A percentile compares a stretch with the other conserved stretches of the same genome.
phyloP scores from a whole-genome alignment of 2,797 vertebrate species.

The Arrhamphus sclerolepis region DNA sequence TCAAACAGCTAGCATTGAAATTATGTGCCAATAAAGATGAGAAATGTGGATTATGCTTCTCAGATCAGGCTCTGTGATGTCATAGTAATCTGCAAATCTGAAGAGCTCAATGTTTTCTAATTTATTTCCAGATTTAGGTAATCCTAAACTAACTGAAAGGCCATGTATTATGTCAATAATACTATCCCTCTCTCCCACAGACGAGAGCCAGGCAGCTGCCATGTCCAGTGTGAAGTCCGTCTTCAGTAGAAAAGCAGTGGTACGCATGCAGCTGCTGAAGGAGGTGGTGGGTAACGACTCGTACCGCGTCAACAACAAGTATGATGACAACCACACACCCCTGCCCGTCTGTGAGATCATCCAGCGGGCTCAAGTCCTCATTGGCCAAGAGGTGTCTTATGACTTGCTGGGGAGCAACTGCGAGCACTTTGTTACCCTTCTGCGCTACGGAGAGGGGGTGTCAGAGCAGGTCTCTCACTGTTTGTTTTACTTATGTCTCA shows the following conservation, averaged over 20 bases:
- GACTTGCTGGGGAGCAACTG: conserved; percentile 91
- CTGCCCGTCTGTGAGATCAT: conserved; percentile 88
- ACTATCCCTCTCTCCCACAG: conserved; percentile 57
- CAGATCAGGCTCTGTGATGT: too few relatives aligned
- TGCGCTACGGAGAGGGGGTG: conserved; percentile 89
- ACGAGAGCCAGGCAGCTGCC: conserved; percentile 80
- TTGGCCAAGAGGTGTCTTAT: conserved; percentile 89
- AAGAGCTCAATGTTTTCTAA: too few relatives aligned
- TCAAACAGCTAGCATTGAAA: too few relatives aligned
- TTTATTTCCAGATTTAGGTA: too few relatives aligned
- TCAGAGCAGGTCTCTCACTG: conserved; percentile 87
- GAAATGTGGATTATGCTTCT: too few relatives aligned
- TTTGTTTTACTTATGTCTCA: conserved; percentile 52
- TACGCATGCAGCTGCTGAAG: conserved; percentile 92
- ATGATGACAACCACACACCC: conserved; percentile 84
- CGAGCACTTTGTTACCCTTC: conserved; percentile 93
- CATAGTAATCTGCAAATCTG: too few relatives aligned
- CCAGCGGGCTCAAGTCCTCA: conserved; percentile 79
- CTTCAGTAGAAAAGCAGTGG: conserved; percentile 89
- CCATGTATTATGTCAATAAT: too few relatives aligned
- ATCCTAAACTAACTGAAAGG: too few relatives aligned
- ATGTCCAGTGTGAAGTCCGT: conserved; percentile 88
- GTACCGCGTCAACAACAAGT: conserved; percentile 93
- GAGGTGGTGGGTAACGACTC: conserved; percentile 87
- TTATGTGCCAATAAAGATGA: too few relatives aligned